These are phyloP conservation scores for Lasioglossum lativentre DNA, from an alignment of 2,888 invertebrate species.

Conservation along the genomic window DNA sequence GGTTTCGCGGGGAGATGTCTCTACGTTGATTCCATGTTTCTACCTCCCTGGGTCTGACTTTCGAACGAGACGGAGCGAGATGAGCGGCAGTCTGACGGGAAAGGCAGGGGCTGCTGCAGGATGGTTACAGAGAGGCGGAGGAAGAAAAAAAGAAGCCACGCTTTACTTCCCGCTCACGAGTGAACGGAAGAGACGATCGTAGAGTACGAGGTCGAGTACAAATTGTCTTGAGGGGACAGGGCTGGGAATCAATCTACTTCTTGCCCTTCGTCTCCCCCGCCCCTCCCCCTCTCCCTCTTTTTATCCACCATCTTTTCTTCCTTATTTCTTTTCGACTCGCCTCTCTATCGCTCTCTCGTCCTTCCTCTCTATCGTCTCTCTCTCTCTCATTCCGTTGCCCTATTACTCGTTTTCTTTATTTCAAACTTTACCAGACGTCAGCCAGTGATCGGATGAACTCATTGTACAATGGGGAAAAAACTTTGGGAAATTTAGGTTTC, in stretches of 20 bases:
- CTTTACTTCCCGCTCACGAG: conserved; percentile 78
- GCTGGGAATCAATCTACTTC: conserved; percentile 79
- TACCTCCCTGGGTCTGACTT: conserved; percentile 68
- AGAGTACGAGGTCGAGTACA: conserved; percentile 77
- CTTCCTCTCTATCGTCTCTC: neutral
- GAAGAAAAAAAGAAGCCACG: conserved; percentile 65
- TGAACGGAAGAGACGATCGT: conserved; percentile 75
- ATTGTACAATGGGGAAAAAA: conserved; percentile 68
- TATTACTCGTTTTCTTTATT: conserved; percentile 66
- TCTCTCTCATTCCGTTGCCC: conserved; percentile 8
- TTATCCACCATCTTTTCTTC: conserved; percentile 25
- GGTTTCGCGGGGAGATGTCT: conserved; percentile 55
- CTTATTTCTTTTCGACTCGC: conserved; percentile 28
- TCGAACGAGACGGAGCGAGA: conserved; percentile 63
- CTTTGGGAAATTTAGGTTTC: conserved; percentile 67
- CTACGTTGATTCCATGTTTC: conserved; percentile 68
- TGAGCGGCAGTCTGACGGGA: conserved; percentile 49
- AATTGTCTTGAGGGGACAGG: conserved; percentile 79
- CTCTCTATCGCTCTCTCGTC: conserved; percentile 6
- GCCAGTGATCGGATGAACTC: conserved; percentile 69
- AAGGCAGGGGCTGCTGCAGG: conserved; percentile 29
- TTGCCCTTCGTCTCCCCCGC: conserved; percentile 66
- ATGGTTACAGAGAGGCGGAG: conserved; percentile 12
- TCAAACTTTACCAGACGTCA: conserved; percentile 69
- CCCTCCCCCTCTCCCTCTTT: conserved; percentile 14